Evolutionary conservation across 2,888 invertebrate genomes (phyloP), one percentile per base, ranked within the genome.

Genomic region (Bellardia pandia): DNA sequence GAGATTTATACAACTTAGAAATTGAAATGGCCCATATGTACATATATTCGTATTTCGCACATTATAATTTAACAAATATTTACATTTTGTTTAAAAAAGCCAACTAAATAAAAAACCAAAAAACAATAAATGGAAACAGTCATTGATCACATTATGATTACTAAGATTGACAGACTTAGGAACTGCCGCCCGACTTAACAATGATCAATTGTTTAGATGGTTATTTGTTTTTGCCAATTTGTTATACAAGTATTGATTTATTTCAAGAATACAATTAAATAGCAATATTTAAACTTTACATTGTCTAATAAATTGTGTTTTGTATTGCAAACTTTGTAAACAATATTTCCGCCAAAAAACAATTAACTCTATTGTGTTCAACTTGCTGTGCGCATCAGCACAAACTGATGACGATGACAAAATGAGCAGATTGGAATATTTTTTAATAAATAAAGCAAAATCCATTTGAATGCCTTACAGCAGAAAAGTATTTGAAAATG

Each of bases 321-420:
- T 53, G 58, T 62, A 56, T 56, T 83, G n/a, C 53, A 23, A 74
- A 37, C 4, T 62, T 80, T 80, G 80, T 83, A 42, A 72, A 84
- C 45, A 78, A 86, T 51, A 71, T 78, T 84, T 86, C 79, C 83
- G 83, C 79, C 58, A 48, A 53, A 58, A 66, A 76, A 84, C 79
- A 86, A 83, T 80, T 80, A 66, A 62, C 4, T 58, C 8, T 9
- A 62, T 83, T 77, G 64, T 77, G 6, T 45, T 77, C 58, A 56
- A 11, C 66, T 53, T 37, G 33, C 42, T 51, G 37, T 40, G 14
- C 23, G 23, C 51, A 51, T 76, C 23, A 76, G n/a, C 16, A 9
- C 14, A 23, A 13, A 53, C 7, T 14, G 16, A 75, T 75, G 60
- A 45, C 11, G 30, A 60, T 74, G 30, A 58, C 30, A 58, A 58